Conservation (phyloP, 30 jellyfish, hydroid and myxozoan species). For the Pelagia noctiluca region DNA sequence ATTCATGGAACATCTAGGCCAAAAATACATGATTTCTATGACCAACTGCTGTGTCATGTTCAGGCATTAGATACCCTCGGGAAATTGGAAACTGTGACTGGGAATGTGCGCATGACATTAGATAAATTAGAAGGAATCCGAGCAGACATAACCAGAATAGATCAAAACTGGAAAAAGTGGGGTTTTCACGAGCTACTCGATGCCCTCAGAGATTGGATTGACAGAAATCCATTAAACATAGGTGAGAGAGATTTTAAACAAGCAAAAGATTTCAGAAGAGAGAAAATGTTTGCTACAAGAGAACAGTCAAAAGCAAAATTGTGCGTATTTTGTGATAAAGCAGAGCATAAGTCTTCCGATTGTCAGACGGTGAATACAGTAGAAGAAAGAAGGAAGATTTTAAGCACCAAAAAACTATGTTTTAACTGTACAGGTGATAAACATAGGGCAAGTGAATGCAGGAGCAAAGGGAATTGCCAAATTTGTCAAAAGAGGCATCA, state of each 20-base stretch:
- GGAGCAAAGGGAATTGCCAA: conserved; percentile 3
- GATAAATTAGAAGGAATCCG: not conserved
- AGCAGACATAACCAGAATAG: not conserved
- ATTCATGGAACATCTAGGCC: conserved; percentile 1
- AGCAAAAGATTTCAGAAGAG: not conserved
- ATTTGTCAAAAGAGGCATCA: conserved; percentile 4
- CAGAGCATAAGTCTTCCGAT: conserved; percentile 30
- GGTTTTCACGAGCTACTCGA: not conserved
- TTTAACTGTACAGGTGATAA: conserved; percentile 18
- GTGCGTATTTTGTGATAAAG: conserved; percentile 3
- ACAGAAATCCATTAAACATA: not conserved
- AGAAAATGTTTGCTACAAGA: not conserved
- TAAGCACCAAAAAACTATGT: conserved; percentile 12
- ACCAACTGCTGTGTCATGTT: conserved; percentile 31
- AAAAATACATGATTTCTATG: conserved; percentile 45
- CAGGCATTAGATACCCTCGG: conserved; percentile 59
- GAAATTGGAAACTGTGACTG: conserved; percentile 20
- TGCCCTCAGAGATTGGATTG: not conserved
- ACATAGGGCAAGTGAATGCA: conserved; percentile 20
- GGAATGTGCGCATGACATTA: conserved; percentile 17
- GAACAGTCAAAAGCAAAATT: too few relatives aligned
- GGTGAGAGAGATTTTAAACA: not conserved
- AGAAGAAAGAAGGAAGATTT: conserved; percentile 21
- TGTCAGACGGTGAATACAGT: conserved; percentile 12
- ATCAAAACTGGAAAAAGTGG: not conserved